These are phyloP conservation scores for Camponotus fellah DNA, from an alignment of 2,888 invertebrate genomes.

Conservation along the genomic window DNA sequence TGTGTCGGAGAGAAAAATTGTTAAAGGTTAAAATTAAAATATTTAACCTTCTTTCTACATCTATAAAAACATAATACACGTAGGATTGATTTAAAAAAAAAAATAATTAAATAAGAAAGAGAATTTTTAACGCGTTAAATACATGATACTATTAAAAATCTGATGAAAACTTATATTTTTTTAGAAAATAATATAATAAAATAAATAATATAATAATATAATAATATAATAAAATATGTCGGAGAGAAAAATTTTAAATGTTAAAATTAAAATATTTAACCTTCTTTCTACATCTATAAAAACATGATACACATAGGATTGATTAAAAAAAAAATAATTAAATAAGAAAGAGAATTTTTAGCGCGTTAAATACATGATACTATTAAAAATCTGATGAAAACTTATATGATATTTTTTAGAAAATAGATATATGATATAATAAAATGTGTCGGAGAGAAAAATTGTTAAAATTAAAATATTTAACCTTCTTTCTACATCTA, in stretches of 20 bases:
- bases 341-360: not conserved
- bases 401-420: not conserved
- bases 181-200: too few species aligned
- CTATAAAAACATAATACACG: too few species aligned
- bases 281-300: slow-evolving; percentile 85
- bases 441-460: not conserved
- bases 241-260: not conserved
- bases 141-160: too few species aligned
- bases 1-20: too few species aligned
- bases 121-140: too few species aligned
- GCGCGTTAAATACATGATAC: not conserved
- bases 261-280: slow-evolving; percentile 82
- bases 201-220: too few species aligned
- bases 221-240: not conserved
- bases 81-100: too few species aligned
- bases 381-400: not conserved
- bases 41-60: too few species aligned
- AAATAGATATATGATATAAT: not conserved
- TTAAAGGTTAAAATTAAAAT: too few species aligned
- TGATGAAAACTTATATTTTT: too few species aligned
- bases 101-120: too few species aligned
- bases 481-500: slow-evolving; percentile 85
- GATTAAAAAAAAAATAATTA: not conserved
- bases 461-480: slow-evolving; percentile 73
- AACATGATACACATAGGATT: not conserved